Base-by-base conservation (phyloP, 2,888 invertebrate genomes). In the Lucinisca nassula region DNA sequence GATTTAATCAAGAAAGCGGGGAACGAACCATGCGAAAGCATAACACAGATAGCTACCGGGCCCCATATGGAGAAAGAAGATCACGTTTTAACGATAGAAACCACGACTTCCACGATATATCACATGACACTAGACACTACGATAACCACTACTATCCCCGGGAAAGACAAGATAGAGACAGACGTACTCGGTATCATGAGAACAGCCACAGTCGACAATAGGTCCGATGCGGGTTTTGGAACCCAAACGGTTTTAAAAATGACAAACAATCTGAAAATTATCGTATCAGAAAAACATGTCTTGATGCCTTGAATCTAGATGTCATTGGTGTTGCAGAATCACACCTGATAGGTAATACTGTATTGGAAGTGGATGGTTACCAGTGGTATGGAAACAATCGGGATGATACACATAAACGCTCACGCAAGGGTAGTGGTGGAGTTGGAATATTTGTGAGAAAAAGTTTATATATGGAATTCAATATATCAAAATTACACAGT, bases 271-370 rank as follows among this genome's bases (percentile, higher is more conserved):
- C 32, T 2, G 35, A 75, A 32, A 82, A 82, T 77, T 82, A 40
- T 82, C 14, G 35, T 49, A 45, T 76, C 35, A 12, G 76, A 49
- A 8, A 30, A 38, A n/a, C 67, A 27, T 77, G 67, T 70, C 10
- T 82, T 10, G 24, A 72, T 24, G 35, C 27, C 72, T 17, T n/a
- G 37, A 37, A 82, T 27, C 51, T 82, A 70, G 70, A 82, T 61
- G 70, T 82, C 27, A 77, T 82, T 77, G 82, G 76, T n/a, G 45
- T 82, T 67, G 67, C 70, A n/a, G 82, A 77, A 70, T 70, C 82
- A 27, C 77, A 82, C 38, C 72, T 82, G 30, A n/a, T 21, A 51
- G 67, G 55, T 12, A 70, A 82, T 37, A 35, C n/a, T 37, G 35
- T 61, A n/a, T 37, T 77, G 17, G 27, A 72, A 38, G 0, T 82